These are phyloP conservation scores for Blera fallax DNA, from an alignment of 2,888 invertebrate genomes.

Conservation along the genomic window DNA sequence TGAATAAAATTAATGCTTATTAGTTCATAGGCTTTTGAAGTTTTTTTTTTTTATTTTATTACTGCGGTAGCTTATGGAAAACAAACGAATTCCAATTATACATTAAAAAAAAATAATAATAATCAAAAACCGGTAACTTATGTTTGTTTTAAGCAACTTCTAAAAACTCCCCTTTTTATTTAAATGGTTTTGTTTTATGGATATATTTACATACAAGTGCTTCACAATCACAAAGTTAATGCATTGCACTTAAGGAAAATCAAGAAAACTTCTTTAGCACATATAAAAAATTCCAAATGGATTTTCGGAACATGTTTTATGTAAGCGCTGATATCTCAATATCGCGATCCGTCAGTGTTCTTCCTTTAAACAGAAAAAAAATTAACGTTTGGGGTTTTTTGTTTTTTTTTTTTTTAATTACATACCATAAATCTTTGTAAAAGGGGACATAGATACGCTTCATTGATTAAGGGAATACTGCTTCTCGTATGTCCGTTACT, in stretches of 20 bases:
- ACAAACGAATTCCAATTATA: neutral
- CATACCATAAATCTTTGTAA: constrained; percentile 46
- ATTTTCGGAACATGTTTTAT: constrained; percentile 35
- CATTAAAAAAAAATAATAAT: neutral
- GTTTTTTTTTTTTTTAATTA: constrained; percentile 38
- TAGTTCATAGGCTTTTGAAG: neutral
- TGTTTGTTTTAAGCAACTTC: neutral
- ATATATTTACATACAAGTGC: neutral
- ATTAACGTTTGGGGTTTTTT: neutral
- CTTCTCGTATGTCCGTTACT: neutral
- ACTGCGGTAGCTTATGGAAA: neutral
- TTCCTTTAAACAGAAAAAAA: neutral
- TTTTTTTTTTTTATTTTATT: neutral
- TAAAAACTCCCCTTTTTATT: neutral
- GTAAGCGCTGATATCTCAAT: constrained; percentile 54
- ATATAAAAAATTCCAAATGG: constrained; percentile 8
- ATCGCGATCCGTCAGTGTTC: neutral
- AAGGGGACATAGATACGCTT: constrained; percentile 36
- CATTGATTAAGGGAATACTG: constrained; percentile 33
- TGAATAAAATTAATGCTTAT: too few species aligned
- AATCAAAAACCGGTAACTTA: constrained; percentile 3
- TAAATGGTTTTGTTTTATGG: neutral
- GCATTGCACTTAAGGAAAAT: constrained; percentile 28
- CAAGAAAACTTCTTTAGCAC: constrained; percentile 10
- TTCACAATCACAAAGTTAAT: constrained; percentile 12